phyloP scores from a whole-genome alignment of 2,113 vertebrate genomes.

The Tragelaphus buxtoni region DNA sequence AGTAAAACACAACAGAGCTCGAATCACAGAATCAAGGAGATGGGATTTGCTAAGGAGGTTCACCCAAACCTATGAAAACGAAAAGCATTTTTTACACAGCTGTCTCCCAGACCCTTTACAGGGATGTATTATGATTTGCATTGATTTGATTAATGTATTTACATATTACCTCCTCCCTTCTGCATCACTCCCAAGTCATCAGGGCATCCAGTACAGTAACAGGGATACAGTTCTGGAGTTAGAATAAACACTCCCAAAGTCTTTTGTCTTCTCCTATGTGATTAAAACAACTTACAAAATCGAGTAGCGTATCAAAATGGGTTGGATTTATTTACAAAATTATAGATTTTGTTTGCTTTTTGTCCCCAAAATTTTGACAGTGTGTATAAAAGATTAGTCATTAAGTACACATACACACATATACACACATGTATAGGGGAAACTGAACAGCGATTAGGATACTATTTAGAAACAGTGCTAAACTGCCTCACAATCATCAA shows the following conservation, averaged over 20 bases:
- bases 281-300: slow-evolving; percentile 10
- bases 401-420: not conserved
- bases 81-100: slow-evolving; percentile 43
- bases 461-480: not conserved
- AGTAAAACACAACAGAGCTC: slow-evolving; percentile 18
- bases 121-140: not conserved
- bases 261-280: not conserved
- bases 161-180: not conserved
- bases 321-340: not conserved
- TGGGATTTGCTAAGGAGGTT: not conserved
- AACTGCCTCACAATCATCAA: not conserved
- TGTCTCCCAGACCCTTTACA: slow-evolving; percentile 10
- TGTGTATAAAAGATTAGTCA: not conserved
- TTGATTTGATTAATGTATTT: slow-evolving; percentile 39
- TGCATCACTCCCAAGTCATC: not conserved
- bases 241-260: not conserved
- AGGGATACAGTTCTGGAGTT: not conserved
- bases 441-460: not conserved
- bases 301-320: not conserved
- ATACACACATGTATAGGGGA: not conserved
- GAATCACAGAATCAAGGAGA: not conserved
- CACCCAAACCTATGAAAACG: slow-evolving; percentile 14
- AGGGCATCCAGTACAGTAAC: not conserved
- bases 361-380: not conserved
- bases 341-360: not conserved